Evolutionary conservation across 2,888 invertebrate species (phyloP).

Genomic region (Hydrotaea diabolus): DNA sequence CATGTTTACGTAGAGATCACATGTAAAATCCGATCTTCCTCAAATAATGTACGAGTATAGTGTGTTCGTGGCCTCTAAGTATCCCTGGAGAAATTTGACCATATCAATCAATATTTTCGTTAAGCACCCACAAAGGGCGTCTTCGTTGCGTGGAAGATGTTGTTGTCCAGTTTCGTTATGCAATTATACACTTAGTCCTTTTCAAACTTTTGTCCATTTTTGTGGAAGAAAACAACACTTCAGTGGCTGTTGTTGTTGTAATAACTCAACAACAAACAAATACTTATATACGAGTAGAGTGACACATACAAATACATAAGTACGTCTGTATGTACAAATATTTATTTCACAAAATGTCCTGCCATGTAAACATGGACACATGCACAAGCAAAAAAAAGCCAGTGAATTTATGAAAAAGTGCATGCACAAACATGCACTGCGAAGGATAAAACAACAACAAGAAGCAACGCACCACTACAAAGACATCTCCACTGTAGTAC

Average conservation of each 20-base stretch:
- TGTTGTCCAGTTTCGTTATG: too few species aligned
- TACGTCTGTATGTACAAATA: conserved; percentile 53
- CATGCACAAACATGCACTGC: conserved; percentile 32
- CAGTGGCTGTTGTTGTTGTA: conserved; percentile 19
- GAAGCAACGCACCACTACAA: conserved; percentile 52
- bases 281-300: background rate
- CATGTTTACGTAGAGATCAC: too few species aligned
- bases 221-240: background rate
- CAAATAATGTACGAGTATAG: too few species aligned
- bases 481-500: conserved; percentile 14
- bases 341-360: conserved; percentile 41
- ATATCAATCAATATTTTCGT: too few species aligned
- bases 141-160: too few species aligned
- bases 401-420: conserved; percentile 51
- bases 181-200: background rate
- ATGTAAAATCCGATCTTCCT: too few species aligned
- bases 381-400: background rate
- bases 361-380: conserved; percentile 47
- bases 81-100: too few species aligned
- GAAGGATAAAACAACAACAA: conserved; percentile 17
- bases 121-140: too few species aligned
- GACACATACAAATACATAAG: background rate
- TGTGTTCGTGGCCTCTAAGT: too few species aligned
- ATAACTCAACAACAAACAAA: conserved; percentile 20
- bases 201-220: background rate